A percentile compares a stretch with the other conserved stretches of the same genome.
phyloP scores from a whole-genome alignment of 2,113 vertebrate species.

The Rattus norvegicus region DNA sequence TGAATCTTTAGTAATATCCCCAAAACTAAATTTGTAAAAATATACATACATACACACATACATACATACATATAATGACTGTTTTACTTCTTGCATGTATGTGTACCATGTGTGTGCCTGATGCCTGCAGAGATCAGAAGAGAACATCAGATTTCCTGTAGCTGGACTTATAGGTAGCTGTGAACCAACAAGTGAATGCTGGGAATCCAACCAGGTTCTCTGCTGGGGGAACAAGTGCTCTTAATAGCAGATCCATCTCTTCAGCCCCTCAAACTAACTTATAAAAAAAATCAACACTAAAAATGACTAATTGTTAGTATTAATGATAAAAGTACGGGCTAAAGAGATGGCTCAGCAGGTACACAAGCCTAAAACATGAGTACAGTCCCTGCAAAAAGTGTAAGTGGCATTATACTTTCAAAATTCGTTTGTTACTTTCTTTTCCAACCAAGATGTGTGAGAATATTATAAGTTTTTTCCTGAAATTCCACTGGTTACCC shows the following conservation, averaged over 20 bases:
- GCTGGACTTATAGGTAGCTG: not conserved
- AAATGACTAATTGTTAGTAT: not conserved
- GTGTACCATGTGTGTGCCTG: not conserved
- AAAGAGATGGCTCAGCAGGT: not conserved
- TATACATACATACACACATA: not conserved
- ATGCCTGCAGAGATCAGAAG: not conserved
- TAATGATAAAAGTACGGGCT: not conserved
- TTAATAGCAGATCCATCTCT: not conserved
- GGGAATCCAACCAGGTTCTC: not conserved
- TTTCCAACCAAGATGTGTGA: too few relatives aligned
- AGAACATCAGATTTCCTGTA: not conserved
- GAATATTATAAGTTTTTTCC: too few relatives aligned
- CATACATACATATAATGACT: not conserved
- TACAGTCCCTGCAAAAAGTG: too few relatives aligned
- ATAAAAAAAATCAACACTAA: constrained; percentile 57
- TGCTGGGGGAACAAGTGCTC: not conserved
- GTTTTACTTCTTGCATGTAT: not conserved
- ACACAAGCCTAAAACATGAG: not conserved
- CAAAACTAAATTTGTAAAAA: not conserved
- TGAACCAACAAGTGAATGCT: not conserved
- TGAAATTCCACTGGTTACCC: too few relatives aligned
- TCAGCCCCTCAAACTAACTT: not conserved
- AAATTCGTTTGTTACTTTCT: too few relatives aligned
- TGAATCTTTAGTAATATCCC: not conserved
- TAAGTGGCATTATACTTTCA: too few relatives aligned